phyloP scores from a whole-genome alignment of 2,888 invertebrate genomes.

The Drosophila eohydei region DNA sequence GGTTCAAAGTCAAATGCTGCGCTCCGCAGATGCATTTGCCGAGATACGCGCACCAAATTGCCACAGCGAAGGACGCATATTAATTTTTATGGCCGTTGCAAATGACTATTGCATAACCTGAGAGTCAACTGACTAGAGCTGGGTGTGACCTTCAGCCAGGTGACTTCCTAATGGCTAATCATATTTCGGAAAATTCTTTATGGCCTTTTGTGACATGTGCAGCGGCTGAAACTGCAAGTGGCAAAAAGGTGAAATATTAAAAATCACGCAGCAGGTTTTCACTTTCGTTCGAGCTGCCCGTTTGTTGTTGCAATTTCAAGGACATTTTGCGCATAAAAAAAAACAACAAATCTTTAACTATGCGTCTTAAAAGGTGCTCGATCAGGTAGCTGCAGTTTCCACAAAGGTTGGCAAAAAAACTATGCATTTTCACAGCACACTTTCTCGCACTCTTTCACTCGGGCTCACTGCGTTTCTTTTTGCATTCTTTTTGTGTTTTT shows the following conservation, averaged over 20 bases:
- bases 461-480: constrained; percentile 47
- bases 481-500: constrained; percentile 66
- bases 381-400: constrained; percentile 44
- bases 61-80: constrained; percentile 81
- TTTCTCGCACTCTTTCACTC: constrained; percentile 22
- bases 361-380: constrained; percentile 34
- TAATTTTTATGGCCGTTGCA: constrained; percentile 82
- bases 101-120: constrained; percentile 79
- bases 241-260: constrained; percentile 37
- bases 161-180: constrained; percentile 69
- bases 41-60: constrained; percentile 69
- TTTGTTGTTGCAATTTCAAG: constrained; percentile 78
- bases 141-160: constrained; percentile 58
- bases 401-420: constrained; percentile 15
- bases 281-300: constrained; percentile 52
- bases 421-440: constrained; percentile 32
- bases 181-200: constrained; percentile 57
- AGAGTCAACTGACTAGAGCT: constrained; percentile 11
- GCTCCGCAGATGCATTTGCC: constrained; percentile 50
- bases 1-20: constrained; percentile 55
- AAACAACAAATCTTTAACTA: constrained; percentile 46
- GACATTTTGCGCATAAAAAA: constrained; percentile 73
- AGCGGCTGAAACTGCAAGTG: constrained; percentile 62
- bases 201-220: constrained; percentile 62
- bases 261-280: constrained; percentile 70